Evolutionary conservation across 2,797 vertebrate genomes (phyloP), one percentile per base, ranked within the genome.

Genomic region (Simalia tracyae): DNA sequence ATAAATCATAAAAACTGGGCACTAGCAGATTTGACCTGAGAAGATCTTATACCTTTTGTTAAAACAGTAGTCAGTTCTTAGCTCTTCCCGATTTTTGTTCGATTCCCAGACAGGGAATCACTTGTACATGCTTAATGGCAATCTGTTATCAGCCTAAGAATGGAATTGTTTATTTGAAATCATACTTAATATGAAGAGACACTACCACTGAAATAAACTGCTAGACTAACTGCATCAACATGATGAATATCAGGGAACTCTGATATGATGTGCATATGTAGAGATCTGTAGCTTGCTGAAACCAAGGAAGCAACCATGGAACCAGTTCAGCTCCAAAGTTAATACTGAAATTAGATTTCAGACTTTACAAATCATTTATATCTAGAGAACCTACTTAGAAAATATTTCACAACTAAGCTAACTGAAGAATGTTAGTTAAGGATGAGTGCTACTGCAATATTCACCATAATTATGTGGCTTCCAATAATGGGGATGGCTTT

Each of bases 1-100:
- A 97, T 95, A 97, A 97, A 97, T 97, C 95, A 96, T 64, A 95
- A 94, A 87, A 96, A 94, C 91, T 95, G 96, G 86, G 91, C 96
- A 95, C 68, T 96, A 97, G 97, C 96, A 96, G 94, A 95, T 95
- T 95, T 84, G 91, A 91, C 93, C 88, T 86, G 93, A 94, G 81
- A 95, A 90, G 95, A 91, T 46, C 19, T 91, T 94, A 93, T 86
- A 94, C 19, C 88, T 81, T 92, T 92, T 91, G 64, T 96, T 97
- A 96, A 94, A 85, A 96, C 96, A 95, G 72, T 92, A 94, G 61
- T 92, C 91, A 94, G 90, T 91, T 93, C 72, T 59, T 92, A 91
- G 93, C 96, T 91, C 60, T 50, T 92, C 85, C 93, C 85, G 91
- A 89, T 95, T 96, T 95, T 94, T 68, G 88, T 89, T 94, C 93